Conservation (phyloP, 2,797 vertebrate genomes). For the Dromococcyx pavoninus region DNA sequence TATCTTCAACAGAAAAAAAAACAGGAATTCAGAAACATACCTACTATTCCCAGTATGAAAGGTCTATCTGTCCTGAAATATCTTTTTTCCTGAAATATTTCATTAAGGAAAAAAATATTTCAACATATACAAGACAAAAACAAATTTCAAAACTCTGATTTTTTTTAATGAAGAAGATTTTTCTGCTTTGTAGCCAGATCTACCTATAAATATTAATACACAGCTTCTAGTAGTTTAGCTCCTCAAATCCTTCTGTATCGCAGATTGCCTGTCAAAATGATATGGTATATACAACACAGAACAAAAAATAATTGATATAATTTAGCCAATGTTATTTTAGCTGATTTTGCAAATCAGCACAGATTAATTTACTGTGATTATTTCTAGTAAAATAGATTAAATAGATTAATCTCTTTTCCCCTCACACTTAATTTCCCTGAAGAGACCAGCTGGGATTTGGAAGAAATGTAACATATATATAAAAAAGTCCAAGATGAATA, state of each 20-base stretch:
- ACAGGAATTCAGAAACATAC: background rate
- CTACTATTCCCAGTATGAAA: background rate
- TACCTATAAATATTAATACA: background rate
- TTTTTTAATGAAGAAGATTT: background rate
- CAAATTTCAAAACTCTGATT: background rate
- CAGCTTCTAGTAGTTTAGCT: background rate
- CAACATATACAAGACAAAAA: rapidly evolving
- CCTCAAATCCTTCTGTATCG: background rate
- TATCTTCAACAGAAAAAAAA: background rate
- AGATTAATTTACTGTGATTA: conserved; percentile 12
- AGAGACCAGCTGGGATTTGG: background rate
- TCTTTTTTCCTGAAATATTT: background rate
- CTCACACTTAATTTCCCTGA: background rate
- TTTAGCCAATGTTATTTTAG: background rate
- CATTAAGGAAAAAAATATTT: background rate
- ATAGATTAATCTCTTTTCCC: background rate
- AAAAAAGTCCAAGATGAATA: background rate
- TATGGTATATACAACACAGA: background rate
- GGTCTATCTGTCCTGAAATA: background rate
- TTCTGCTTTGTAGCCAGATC: background rate
- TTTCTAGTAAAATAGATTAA: conserved; percentile 18
- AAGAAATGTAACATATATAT: conserved; percentile 15
- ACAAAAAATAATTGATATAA: background rate
- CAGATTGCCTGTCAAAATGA: background rate
- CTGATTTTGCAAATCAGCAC: background rate